Evolutionary conservation across 2,113 vertebrate genomes (phyloP).

Genomic region (Bos indicus): DNA sequence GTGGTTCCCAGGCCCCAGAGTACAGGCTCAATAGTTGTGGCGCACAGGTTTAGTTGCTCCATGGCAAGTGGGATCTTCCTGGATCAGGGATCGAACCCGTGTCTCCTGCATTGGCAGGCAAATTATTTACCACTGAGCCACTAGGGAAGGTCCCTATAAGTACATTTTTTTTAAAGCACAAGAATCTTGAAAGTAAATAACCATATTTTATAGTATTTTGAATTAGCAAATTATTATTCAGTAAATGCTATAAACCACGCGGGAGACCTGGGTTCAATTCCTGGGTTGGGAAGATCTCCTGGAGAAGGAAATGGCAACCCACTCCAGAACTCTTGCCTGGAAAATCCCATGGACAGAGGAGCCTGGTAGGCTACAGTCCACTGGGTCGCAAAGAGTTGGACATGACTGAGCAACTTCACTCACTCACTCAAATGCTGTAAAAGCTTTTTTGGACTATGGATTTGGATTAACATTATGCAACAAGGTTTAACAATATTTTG

Average conservation of each 20-base stretch:
- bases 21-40: not conserved
- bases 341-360: too few species aligned
- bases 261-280: too few species aligned
- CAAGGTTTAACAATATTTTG: not conserved
- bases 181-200: not conserved
- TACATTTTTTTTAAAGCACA: not conserved
- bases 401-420: too few species aligned
- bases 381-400: too few species aligned
- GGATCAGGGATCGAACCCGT: not conserved
- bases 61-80: not conserved
- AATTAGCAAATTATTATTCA: slow-evolving; percentile 1
- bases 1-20: not conserved
- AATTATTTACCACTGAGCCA: not conserved
- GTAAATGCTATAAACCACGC: not conserved
- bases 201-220: not conserved
- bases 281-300: too few species aligned
- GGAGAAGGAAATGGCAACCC: too few species aligned
- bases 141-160: not conserved
- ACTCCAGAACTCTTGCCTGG: too few species aligned
- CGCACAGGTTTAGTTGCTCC: not conserved
- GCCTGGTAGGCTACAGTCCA: too few species aligned
- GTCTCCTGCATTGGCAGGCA: not conserved
- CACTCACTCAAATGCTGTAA: not conserved
- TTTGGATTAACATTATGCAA: not conserved
- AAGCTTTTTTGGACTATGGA: not conserved